A percentile compares a stretch with the other conserved stretches of the same genome.
Conservation (phyloP, 2,113 vertebrate species). For the Phocoena phocoena region DNA sequence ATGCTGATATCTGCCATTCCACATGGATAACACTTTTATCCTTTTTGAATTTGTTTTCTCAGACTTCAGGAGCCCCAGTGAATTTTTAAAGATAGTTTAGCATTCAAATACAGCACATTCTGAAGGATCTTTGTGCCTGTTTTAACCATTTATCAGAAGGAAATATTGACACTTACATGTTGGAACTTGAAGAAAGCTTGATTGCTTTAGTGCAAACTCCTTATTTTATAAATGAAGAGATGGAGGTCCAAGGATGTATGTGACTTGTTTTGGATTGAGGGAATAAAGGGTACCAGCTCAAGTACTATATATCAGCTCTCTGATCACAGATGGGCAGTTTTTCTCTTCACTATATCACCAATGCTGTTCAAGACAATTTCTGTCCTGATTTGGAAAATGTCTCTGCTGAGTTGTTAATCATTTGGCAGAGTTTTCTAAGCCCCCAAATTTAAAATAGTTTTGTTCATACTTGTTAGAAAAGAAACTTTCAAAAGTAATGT, state of each 20-base stretch:
- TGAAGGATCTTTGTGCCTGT: not conserved
- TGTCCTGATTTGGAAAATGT: not conserved
- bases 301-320: not conserved
- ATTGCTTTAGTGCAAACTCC: not conserved
- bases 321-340: not conserved
- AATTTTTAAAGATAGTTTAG: not conserved
- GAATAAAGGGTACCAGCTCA: no score
- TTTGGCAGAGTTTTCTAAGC: conserved; percentile 20
- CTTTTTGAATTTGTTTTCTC: not conserved
- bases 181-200: not conserved
- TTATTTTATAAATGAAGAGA: not conserved
- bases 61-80: not conserved
- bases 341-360: not conserved
- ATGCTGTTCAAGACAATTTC: not conserved
- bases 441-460: conserved; percentile 36
- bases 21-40: not conserved
- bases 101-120: not conserved
- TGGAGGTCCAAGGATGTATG: not conserved
- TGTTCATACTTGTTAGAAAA: conserved; percentile 25
- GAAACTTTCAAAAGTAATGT: not conserved
- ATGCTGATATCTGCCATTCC: not conserved
- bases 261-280: not conserved
- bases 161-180: not conserved
- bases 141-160: conserved; percentile 20
- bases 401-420: not conserved